phyloP scores from a whole-genome alignment of 2,888 invertebrate species.

The Blastobasis lacticolella region DNA sequence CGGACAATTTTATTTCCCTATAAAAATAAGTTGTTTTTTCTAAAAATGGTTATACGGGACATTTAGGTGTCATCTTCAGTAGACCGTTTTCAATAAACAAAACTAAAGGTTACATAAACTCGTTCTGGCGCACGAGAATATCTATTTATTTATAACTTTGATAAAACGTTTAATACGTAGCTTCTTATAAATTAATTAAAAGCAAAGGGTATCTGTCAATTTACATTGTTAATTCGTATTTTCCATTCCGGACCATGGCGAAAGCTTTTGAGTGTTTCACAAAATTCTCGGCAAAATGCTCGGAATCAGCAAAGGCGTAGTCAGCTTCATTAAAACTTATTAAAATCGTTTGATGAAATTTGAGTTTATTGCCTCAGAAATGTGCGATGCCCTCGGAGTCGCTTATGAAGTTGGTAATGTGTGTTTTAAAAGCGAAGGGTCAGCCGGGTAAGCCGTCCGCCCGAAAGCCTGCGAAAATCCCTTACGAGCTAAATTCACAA shows the following conservation, averaged over 20 bases:
- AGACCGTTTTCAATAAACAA: too few species aligned
- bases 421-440: slow-evolving; percentile 34
- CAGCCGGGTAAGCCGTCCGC: slow-evolving; percentile 22
- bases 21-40: too few species aligned
- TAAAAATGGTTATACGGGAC: too few species aligned
- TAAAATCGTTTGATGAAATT: slow-evolving; percentile 9
- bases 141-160: too few species aligned
- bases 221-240: too few species aligned
- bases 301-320: background rate
- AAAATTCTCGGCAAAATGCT: background rate
- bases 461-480: slow-evolving; percentile 32
- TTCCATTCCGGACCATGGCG: background rate
- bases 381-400: slow-evolving; percentile 7
- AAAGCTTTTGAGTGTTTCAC: background rate
- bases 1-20: too few species aligned
- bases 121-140: too few species aligned
- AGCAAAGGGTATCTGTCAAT: too few species aligned
- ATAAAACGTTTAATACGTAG: too few species aligned
- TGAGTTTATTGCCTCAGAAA: background rate
- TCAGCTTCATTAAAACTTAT: slow-evolving; percentile 5
- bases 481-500: slow-evolving; percentile 42
- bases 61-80: too few species aligned
- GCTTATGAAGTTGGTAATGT: slow-evolving; percentile 29
- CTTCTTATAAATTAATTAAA: too few species aligned
- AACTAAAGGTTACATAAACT: too few species aligned